Conservation (phyloP, 2,113 vertebrate genomes). For the Benitochromis conjunctus region DNA sequence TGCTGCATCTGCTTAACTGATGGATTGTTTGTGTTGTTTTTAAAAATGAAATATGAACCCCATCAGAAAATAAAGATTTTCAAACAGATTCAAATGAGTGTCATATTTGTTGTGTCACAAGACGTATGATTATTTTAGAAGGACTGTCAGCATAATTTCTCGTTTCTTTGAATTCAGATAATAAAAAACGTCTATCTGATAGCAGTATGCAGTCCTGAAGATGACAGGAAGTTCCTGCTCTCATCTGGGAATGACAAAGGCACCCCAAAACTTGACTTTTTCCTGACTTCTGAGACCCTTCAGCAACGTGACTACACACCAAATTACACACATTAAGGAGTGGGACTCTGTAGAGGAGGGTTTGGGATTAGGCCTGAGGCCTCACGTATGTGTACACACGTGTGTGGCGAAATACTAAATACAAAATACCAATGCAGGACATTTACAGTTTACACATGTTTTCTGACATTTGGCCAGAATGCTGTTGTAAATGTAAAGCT, state of each 20-base stretch:
- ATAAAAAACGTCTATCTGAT: background rate
- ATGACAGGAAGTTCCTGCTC: background rate
- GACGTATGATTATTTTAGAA: background rate
- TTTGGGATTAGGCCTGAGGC: background rate
- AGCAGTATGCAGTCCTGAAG: background rate
- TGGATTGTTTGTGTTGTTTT: background rate
- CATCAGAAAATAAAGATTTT: conserved; percentile 2
- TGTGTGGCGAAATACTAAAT: background rate
- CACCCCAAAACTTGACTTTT: background rate
- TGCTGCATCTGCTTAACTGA: background rate
- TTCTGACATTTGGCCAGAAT: background rate
- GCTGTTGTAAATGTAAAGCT: background rate
- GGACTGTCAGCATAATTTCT: background rate
- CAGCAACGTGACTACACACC: background rate
- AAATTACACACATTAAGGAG: background rate
- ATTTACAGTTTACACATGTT: background rate
- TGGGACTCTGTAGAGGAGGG: background rate
- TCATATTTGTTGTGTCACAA: background rate
- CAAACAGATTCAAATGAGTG: background rate
- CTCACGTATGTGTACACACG: background rate
- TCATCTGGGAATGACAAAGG: background rate
- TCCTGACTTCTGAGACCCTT: background rate
- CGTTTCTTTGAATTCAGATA: background rate
- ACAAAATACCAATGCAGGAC: background rate
- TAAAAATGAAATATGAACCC: background rate